Evolutionary conservation across 2,888 invertebrate species (phyloP).

Genomic region (Diaperis boleti): DNA sequence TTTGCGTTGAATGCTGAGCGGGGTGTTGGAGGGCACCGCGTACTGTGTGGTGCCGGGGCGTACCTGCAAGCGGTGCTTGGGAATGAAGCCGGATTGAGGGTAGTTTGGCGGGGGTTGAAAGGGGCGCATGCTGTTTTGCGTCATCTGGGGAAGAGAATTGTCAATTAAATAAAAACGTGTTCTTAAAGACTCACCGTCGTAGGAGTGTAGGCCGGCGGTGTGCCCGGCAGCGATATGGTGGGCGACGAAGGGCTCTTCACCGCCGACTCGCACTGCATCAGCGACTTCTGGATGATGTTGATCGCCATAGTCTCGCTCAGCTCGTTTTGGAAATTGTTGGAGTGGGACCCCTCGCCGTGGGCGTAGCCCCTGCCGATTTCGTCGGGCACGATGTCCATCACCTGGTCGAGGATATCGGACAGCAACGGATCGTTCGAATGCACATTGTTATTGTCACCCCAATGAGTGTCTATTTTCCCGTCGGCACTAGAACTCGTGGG

Average conservation of each 20-base stretch:
- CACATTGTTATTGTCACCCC: constrained; percentile 64
- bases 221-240: constrained; percentile 68
- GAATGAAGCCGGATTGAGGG: constrained; percentile 52
- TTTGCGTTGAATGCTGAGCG: constrained; percentile 58
- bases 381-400: constrained; percentile 57
- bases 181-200: constrained; percentile 58
- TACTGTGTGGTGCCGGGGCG: constrained; percentile 40
- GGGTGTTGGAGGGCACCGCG: constrained; percentile 48
- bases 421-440: constrained; percentile 76
- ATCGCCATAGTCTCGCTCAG: constrained; percentile 85
- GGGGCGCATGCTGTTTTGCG: constrained; percentile 50
- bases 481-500: constrained; percentile 59
- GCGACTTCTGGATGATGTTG: constrained; percentile 88
- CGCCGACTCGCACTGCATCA: constrained; percentile 86
- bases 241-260: constrained; percentile 75
- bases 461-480: constrained; percentile 50
- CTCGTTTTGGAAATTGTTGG: constrained; percentile 56
- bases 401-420: constrained; percentile 82
- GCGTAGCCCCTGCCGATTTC: constrained; percentile 66
- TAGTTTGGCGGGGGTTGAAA: constrained; percentile 65
- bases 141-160: constrained; percentile 51
- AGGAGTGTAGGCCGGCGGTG: constrained; percentile 73
- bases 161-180: not conserved
- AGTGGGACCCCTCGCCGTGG: constrained; percentile 48
- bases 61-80: constrained; percentile 42